Evolutionary conservation across 2,888 invertebrate genomes (phyloP), one percentile per base, ranked within the genome.

Genomic region (Drosophila merina): DNA sequence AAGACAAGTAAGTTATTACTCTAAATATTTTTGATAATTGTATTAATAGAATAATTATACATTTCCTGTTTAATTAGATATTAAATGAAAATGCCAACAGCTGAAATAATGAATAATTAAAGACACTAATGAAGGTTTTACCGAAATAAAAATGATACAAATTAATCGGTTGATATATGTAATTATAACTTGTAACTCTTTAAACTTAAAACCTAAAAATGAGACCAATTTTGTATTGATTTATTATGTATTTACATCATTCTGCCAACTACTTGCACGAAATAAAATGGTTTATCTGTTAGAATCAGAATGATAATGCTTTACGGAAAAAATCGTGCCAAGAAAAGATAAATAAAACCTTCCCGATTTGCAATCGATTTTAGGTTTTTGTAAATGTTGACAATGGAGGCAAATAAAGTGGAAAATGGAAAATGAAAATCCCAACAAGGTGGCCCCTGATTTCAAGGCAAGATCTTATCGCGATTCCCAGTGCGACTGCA

Each of bases 381-480:
- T 71, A 30, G 70, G 20, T 20, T 49, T 47, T 45, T 20, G 58
- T 52, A 70, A 67, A 67, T 54, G 73, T 66, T 72, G 63, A 78
- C 66, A 75, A 64, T 60, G 62, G 57, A 28, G 62, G 55, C 51
- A 42, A 42, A 45, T 31, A 55, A 62, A 72, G 14, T 44, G 52
- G 62, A 38, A 45, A 38, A 31, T 20, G 20, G 31, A 52, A 44
- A 56, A 28, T 20, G 10, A 9, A 14, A 59, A 38, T 38, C 14
- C 67, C 67, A 14, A 64, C 50, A 28, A 12, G 36, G 50, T 63
- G 64, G 49, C 49, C 36, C 62, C 49, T 72, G 58, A 69, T 69
- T 69, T 55, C 74, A 64, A 72, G 72, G 62, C 57, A 40, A 79
- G 79, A 79, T 79, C 84, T 75, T 79, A 79, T 79, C 79, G 48